Evolutionary conservation across 2,797 vertebrate species (phyloP).

Genomic region (Gobio occitaniae): DNA sequence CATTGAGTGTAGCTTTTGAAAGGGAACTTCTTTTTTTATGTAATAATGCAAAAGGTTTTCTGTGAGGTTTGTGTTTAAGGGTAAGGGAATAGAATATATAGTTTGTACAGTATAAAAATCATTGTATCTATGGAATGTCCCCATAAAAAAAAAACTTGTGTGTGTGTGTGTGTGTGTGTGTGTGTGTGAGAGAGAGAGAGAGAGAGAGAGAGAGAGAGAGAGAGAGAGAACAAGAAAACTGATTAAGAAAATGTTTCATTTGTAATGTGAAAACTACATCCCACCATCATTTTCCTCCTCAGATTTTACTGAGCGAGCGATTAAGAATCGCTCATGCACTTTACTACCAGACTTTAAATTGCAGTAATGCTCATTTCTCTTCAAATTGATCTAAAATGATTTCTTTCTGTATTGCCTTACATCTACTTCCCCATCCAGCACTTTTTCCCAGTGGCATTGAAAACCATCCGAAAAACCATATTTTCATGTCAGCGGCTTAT

Average conservation of each 20-base stretch:
- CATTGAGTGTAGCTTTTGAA: too few species aligned
- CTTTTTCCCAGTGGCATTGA: not conserved
- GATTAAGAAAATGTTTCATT: not conserved
- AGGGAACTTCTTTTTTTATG: too few species aligned
- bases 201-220: too few species aligned
- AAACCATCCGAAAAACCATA: not conserved
- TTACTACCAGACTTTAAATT: not conserved
- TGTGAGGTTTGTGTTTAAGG: too few species aligned
- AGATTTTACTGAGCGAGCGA: not conserved
- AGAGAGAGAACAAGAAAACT: not conserved
- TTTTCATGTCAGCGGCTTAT: constrained; percentile 14
- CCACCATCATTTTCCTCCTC: not conserved
- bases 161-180: too few species aligned
- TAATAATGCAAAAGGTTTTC: too few species aligned
- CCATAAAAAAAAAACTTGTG: not conserved
- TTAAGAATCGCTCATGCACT: not conserved
- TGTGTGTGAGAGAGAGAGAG: too few species aligned
- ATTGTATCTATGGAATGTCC: not conserved
- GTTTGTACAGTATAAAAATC: not conserved
- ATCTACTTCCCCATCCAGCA: not conserved
- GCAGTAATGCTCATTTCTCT: not conserved
- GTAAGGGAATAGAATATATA: too few species aligned
- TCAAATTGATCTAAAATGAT: not conserved
- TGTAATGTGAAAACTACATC: not conserved
- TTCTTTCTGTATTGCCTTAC: constrained; percentile 2